Percentiles rank a stretch among this genome's conserved stretches.
These are phyloP conservation scores for Heliopora coerulea DNA, from an alignment of 92 coral and sea anemone genomes.

Conservation along the genomic window DNA sequence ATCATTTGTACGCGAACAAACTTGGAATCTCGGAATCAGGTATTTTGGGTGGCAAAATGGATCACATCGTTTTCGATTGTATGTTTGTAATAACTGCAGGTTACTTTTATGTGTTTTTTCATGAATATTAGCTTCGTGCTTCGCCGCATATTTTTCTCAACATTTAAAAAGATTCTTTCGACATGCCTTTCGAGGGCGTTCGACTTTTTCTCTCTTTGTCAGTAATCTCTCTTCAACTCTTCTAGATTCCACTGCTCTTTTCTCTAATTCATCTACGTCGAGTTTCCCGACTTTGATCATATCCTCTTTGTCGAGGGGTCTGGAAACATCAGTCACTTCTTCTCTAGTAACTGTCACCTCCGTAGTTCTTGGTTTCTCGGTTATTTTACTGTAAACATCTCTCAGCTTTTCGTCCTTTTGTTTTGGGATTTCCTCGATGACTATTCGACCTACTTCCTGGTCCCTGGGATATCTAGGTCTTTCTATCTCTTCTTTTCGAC, in stretches of 20 bases:
- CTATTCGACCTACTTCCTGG: conserved; percentile 15
- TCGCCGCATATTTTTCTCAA: background rate
- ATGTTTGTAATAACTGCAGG: no score
- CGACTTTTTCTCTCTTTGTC: background rate
- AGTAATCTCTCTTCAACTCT: conserved; percentile 13
- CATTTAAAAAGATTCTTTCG: conserved; percentile 15
- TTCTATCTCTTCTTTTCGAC: background rate
- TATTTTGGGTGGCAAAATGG: background rate
- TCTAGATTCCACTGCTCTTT: background rate
- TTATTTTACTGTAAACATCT: background rate
- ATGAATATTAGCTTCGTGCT: no score
- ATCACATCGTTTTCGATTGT: background rate
- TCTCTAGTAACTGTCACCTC: background rate
- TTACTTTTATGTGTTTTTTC: no score
- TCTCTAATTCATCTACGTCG: conserved; percentile 21
- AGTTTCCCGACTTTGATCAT: conserved; percentile 15
- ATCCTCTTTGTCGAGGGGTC: background rate
- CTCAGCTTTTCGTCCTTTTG: background rate
- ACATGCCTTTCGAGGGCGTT: background rate
- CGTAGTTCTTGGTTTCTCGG: background rate
- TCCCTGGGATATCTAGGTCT: conserved; percentile 11
- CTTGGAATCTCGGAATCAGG: background rate
- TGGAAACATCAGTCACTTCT: background rate
- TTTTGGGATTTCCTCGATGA: conserved; percentile 23
- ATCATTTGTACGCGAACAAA: background rate